Evolutionary conservation across 2,113 vertebrate species (phyloP).

Genomic region (Rhizomys pruinosus): DNA sequence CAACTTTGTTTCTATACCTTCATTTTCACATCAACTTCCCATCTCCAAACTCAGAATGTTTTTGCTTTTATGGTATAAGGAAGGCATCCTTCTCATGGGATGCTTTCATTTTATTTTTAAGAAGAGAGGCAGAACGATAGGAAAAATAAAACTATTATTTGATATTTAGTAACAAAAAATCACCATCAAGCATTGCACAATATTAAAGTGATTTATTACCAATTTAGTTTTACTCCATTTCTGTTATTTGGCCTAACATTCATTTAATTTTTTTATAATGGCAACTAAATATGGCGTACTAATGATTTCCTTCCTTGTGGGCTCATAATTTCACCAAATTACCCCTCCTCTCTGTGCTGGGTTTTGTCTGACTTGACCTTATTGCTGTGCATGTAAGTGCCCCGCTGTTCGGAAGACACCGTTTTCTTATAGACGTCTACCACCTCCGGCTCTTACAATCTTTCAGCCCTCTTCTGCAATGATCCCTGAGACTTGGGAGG

Average conservation of each 20-base stretch:
- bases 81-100: not conserved
- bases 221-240: not conserved
- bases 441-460: too few relatives aligned
- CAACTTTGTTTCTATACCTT: not conserved
- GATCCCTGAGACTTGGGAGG: too few relatives aligned
- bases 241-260: not conserved
- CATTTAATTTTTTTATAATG: constrained; percentile 23
- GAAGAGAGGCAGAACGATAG: not conserved
- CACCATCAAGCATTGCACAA: constrained; percentile 9
- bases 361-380: too few relatives aligned
- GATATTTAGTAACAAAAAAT: not conserved
- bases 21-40: not conserved
- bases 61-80: not conserved
- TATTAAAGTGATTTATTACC: not conserved
- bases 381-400: too few relatives aligned
- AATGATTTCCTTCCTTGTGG: not conserved
- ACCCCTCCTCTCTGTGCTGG: too few relatives aligned
- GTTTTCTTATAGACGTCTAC: too few relatives aligned
- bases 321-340: not conserved
- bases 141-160: constrained; percentile 11
- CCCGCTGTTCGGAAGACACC: too few relatives aligned
- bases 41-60: too few relatives aligned
- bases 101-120: not conserved
- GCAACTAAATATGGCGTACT: not conserved
- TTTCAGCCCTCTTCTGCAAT: too few relatives aligned